phyloP scores from a whole-genome alignment of 2,888 invertebrate genomes.

The Maniola hyperantus region DNA sequence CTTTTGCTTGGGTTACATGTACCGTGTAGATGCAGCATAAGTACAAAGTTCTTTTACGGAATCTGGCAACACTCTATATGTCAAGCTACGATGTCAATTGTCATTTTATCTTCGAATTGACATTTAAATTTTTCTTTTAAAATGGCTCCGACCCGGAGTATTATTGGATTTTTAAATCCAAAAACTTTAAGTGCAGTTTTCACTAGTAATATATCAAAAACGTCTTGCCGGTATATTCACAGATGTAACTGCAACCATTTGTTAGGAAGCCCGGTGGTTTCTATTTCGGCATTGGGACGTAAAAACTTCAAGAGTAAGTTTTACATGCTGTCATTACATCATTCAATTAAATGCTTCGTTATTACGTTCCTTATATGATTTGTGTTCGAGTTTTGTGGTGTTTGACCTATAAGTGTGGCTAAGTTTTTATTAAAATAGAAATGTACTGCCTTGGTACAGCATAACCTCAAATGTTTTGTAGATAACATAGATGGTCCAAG shows the following conservation, averaged over 20 bases:
- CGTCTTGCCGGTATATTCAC: constrained; percentile 76
- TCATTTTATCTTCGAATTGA: constrained; percentile 38
- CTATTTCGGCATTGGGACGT: constrained; percentile 58
- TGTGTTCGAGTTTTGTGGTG: background rate
- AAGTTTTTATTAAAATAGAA: background rate
- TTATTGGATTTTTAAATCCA: constrained; percentile 83
- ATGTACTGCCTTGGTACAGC: constrained; percentile 37
- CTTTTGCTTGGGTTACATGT: background rate
- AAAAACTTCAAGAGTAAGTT: constrained; percentile 76
- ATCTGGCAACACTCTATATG: constrained; percentile 26
- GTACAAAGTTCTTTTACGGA: background rate
- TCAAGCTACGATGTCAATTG: constrained; percentile 23
- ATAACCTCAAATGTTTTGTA: constrained; percentile 63
- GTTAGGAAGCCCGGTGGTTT: constrained; percentile 59
- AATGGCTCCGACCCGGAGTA: constrained; percentile 84
- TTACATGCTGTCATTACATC: constrained; percentile 79
- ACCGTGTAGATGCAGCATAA: background rate
- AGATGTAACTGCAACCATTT: constrained; percentile 74
- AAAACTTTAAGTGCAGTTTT: constrained; percentile 81
- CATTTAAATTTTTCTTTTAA: constrained; percentile 54
- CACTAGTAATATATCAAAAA: constrained; percentile 73
- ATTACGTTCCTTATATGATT: background rate
- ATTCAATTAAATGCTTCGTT: constrained; percentile 41
- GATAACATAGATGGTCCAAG: constrained; percentile 54
- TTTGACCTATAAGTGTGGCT: background rate